Evolutionary conservation across 2,113 vertebrate species (phyloP), one percentile per base, ranked within the genome.

Genomic region (Phalacrocorax carbo): DNA sequence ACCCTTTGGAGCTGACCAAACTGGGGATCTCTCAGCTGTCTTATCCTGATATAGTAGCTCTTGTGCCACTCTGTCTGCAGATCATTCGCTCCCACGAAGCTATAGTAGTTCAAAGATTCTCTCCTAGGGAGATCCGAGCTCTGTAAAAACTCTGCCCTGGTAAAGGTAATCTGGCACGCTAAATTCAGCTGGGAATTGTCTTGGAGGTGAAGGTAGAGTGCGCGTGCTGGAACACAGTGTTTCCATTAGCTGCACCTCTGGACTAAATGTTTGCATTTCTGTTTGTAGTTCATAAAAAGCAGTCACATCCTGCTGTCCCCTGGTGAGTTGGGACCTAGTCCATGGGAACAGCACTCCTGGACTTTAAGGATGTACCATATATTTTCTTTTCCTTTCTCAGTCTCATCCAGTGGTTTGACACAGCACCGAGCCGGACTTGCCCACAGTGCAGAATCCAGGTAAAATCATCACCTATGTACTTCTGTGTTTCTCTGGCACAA

Each of bases 401-500:
- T 95, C 98, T 99, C 46, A 86, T 98, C 80, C 98, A 99, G 97
- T 99, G 99, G 99, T 99, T 99, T 91, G 98, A 99, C 94, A 98
- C 98, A 34, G 99, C 99, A 8, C 99, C 99, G 0, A 99, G 96
- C 66, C 99, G 99, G 88, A 99, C 99, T 13, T 99, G 99, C 88
- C 99, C 99, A 0, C 99, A 99, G 61, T 99, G 99, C 96, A 98
- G 99, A 88, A 99, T 99, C 93, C 99, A 99, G 98, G 99, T 99
- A 96, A 97, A 64, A 9, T 66, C 52, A 34, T 38, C n/a, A 9
- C 30, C 49, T 48, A 3, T 13, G 27, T 52, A 36, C 11, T 22
- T 34, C 19, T 38, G 15, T 48, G 6, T 61, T 54, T 29, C 60
- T 48, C 0, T 17, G 36, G 19, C 19, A 11, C 0, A 0, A 4